Conservation (phyloP, 2,797 vertebrate genomes). For the Rhinogobio ventralis region DNA sequence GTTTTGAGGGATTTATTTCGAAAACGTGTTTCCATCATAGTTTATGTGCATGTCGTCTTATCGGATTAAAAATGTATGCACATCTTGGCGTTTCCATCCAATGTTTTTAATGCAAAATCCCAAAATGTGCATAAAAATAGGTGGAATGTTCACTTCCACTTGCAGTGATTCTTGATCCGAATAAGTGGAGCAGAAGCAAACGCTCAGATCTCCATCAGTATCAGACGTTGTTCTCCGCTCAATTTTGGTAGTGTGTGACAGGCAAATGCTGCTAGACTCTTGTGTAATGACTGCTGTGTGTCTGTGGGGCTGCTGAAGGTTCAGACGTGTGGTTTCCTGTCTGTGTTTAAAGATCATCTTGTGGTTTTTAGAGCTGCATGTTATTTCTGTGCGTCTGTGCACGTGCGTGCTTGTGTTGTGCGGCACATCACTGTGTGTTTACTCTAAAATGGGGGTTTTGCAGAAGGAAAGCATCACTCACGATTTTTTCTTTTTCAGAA, state of each 20-base stretch:
- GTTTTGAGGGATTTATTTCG: no score
- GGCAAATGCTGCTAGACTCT: not conserved
- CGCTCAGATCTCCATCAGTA: no score
- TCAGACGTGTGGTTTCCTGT: conserved; percentile 64
- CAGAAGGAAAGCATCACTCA: not conserved
- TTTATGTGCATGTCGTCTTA: no score
- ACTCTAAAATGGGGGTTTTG: not conserved
- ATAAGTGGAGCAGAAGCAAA: not conserved
- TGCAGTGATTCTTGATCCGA: not conserved
- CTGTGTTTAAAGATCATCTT: conserved; percentile 75
- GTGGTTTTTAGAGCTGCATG: not conserved
- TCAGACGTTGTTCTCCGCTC: no score
- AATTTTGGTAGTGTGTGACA: no score
- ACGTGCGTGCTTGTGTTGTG: not conserved
- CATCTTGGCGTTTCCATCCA: no score
- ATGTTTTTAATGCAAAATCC: no score
- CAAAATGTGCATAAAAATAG: no score
- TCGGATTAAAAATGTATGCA: no score
- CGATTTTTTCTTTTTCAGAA: not conserved
- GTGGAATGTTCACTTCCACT: not conserved
- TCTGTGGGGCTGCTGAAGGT: conserved; percentile 51
- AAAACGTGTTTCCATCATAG: no score
- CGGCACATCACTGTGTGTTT: not conserved
- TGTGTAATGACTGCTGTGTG: not conserved
- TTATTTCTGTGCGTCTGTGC: not conserved